Base-by-base conservation (phyloP, 1,140 invertebrate species). In the Pseudomyrmex sp. region DNA sequence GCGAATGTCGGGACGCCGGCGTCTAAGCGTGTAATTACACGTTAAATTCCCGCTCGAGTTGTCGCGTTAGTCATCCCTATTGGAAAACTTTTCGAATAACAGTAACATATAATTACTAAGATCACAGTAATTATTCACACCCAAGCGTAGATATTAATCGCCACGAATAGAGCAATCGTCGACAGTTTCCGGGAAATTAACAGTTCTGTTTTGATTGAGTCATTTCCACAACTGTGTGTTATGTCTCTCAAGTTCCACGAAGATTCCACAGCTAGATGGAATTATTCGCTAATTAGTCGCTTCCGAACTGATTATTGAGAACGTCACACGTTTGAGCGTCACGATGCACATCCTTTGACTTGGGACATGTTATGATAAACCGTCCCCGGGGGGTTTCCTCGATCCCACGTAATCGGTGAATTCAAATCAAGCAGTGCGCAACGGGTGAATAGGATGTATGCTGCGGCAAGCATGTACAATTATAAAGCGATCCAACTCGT, bases 241-340 rank as follows among this genome's bases (percentile, higher is more conserved):
- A 13, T 23, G 20, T n/a, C 5, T 74, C 15, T 3, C 18, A 9
- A 12, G 76, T 46, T 59, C 13, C 35, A 5, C 4, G 12, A 84
- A 79, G 80, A 86, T 84, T 13, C 26, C 2, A 52, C 35, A 62
- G 54, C 48, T 23, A 72, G 72, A 62, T 68, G 73, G 44, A 48
- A 48, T 65, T 62, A 26, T n/a, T 62, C 58, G n/a, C 48, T 65
- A 88, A 84, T 86, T 87, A 85, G 66, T 66, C 26, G 72, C 82
- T 87, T 85, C 48, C 10, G 77, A 87, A 84, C 35, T 84, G 48
- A 59, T 79, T 84, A 80, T 79, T 54, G 69, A 75, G n/a, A 35
- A 82, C 26, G 74, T 54, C 26, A 58, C 63, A 66, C 15, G 26
- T 26, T 26, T 26, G 54, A 75, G 20, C 50, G 26, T 8, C 69